These are phyloP conservation scores for Thecocarcelia acutangulata DNA, from an alignment of 2,888 invertebrate genomes.

Conservation along the genomic window DNA sequence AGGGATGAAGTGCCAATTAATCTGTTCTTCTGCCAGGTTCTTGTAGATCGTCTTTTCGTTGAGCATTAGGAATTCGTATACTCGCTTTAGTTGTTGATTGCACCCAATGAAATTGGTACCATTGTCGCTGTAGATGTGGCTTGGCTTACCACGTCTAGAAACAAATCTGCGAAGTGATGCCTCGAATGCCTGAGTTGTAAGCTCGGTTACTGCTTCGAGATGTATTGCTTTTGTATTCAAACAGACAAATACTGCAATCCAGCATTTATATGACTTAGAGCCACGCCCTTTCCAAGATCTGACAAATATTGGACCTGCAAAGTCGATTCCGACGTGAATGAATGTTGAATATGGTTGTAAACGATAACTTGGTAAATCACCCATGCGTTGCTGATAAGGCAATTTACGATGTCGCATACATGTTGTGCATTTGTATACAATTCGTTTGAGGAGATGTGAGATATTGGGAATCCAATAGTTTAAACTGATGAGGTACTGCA, in stretches of 20 bases:
- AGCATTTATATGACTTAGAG: conserved; percentile 46
- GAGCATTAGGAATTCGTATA: too few species aligned
- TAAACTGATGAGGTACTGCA: conserved; percentile 45
- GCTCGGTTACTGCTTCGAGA: too few species aligned
- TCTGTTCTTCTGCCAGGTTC: too few species aligned
- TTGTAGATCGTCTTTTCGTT: too few species aligned
- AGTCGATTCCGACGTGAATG: conserved; percentile 50
- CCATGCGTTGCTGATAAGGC: conserved; percentile 66
- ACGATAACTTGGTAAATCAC: conserved; percentile 60
- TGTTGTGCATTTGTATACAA: conserved; percentile 52
- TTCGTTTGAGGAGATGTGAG: conserved; percentile 47
- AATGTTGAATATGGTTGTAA: conserved; percentile 49
- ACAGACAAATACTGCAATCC: conserved; percentile 62
- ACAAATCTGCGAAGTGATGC: too few species aligned
- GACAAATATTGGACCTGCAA: conserved; percentile 55
- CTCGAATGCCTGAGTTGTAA: too few species aligned
- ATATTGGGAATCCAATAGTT: conserved; percentile 45
- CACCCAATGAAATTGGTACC: too few species aligned
- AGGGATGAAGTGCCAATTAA: too few species aligned
- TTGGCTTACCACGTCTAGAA: too few species aligned
- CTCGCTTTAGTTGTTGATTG: too few species aligned
- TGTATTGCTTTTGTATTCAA: conserved; percentile 60
- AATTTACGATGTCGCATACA: conserved; percentile 57
- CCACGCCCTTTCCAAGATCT: conserved; percentile 61
- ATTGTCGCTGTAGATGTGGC: too few species aligned